phyloP scores from a whole-genome alignment of 2,888 invertebrate species.

The Lithophane leautieri region DNA sequence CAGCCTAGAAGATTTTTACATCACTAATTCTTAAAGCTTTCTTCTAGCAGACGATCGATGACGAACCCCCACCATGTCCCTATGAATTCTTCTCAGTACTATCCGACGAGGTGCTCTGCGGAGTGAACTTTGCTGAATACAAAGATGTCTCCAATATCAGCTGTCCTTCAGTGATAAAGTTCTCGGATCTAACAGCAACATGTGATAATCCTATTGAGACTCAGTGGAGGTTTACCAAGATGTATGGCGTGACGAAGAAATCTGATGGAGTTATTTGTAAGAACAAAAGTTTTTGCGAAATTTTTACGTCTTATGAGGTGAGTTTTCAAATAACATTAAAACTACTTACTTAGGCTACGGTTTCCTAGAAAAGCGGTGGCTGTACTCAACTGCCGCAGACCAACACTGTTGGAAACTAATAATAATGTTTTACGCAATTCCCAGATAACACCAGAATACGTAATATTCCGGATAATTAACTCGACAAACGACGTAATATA shows the following conservation, averaged over 20 bases:
- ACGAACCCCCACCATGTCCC: constrained; percentile 75
- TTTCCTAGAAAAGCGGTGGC: too few relatives aligned
- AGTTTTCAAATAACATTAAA: constrained; percentile 27
- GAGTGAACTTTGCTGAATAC: constrained; percentile 65
- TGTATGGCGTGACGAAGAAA: constrained; percentile 65
- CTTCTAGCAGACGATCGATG: constrained; percentile 77
- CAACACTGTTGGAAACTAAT: not conserved
- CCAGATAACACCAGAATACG: constrained; percentile 74
- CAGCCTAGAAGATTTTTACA: not conserved
- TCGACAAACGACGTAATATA: constrained; percentile 76
- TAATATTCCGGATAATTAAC: constrained; percentile 78
- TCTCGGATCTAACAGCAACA: constrained; percentile 67
- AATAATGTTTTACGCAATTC: constrained; percentile 46
- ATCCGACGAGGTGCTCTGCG: constrained; percentile 70
- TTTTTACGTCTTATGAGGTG: constrained; percentile 78
- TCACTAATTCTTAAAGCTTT: constrained; percentile 5
- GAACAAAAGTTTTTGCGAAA: constrained; percentile 74
- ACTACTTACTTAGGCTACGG: too few relatives aligned
- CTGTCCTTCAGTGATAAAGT: constrained; percentile 70
- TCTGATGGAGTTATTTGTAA: constrained; percentile 71
- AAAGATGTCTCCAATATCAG: constrained; percentile 48
- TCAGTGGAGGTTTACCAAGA: constrained; percentile 69
- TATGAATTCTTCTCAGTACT: constrained; percentile 77
- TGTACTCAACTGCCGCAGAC: too few relatives aligned
- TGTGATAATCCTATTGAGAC: constrained; percentile 81